These are phyloP conservation scores for Nestor notabilis DNA, from an alignment of 2,113 vertebrate species.

Conservation along the genomic window DNA sequence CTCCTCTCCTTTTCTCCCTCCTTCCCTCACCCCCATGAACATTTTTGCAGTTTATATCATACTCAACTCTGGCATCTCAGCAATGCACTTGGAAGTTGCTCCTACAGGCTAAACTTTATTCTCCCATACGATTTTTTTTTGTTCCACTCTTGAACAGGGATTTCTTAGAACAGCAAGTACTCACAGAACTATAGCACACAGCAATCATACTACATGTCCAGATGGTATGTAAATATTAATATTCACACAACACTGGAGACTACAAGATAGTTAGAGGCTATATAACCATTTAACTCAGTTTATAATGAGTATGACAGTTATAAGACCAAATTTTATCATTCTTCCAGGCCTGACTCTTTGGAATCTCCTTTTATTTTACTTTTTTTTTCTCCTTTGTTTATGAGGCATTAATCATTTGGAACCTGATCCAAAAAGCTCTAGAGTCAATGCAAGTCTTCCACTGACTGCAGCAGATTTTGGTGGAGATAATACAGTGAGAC, in stretches of 20 bases:
- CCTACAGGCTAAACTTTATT: neutral
- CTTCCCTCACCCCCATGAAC: neutral
- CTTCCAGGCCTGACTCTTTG: conserved; percentile 19
- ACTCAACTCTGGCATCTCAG: conserved; percentile 25
- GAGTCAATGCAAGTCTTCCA: conserved; percentile 2
- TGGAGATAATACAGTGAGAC: neutral
- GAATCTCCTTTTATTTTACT: neutral
- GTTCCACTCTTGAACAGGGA: conserved; percentile 20
- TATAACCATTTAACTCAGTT: conserved; percentile 46
- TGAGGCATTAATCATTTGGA: conserved; percentile 25
- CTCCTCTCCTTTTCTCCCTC: neutral
- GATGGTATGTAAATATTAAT: conserved; percentile 70
- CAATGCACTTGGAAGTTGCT: conserved; percentile 17
- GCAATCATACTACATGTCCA: neutral
- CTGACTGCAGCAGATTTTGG: conserved; percentile 6
- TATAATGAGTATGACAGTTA: conserved; percentile 53
- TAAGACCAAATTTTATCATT: conserved; percentile 32
- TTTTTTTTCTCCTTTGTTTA: conserved; percentile 22
- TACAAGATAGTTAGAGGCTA: conserved; percentile 37
- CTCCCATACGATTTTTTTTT: conserved; percentile 10
- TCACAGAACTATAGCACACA: neutral
- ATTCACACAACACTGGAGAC: conserved; percentile 31
- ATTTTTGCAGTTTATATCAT: conserved; percentile 30
- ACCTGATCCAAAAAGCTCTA: neutral
- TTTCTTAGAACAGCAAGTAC: conserved; percentile 60